Base-by-base conservation (phyloP, 2,797 vertebrate genomes). In the Glossophaga mutica region DNA sequence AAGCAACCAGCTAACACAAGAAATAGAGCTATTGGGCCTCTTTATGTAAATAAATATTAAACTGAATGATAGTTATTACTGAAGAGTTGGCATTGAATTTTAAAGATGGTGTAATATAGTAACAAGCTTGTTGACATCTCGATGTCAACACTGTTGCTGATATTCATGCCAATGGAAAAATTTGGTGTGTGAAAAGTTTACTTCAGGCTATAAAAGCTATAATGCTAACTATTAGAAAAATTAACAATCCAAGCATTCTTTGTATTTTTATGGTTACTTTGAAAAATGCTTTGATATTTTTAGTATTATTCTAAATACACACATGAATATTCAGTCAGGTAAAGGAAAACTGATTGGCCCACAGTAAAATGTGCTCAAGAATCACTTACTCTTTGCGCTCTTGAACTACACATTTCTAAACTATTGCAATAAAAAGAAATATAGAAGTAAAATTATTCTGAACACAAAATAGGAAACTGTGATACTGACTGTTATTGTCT, bases 401-500 rank as follows among this genome's bases (percentile, higher is more conserved):
- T 68, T 42, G 8, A 96, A 87, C 67, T 9, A 42, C 6, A 7
- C 34, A n/a, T 82, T 94, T 85, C 29, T 90, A 34, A 94, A 88
- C 70, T 59, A 44, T 16, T 89, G 7, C 10, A 48, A 84, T 81
- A 44, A 92, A 91, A 85, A 86, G 8, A 77, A 90, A 76, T 12
- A 3, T 5, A 78, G 67, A 96, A 74, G 26, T 57, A 87, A 93
- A 91, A 73, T 9, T 68, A 50, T 85, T 68, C 44, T 78, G 73
- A 84, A 83, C 19, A 87, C 57, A 76, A 93, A 95, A 77, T 37
- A 21, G 10, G 46, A 34, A 77, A 29, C 67, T 37, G 32, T 90
- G 89, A 95, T 81, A 37, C 46, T 89, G 83, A 88, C 37, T 46
- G 68, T 73, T 94, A 59, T 91, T 46, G 70, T 94, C 57, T 39